Base-by-base conservation (phyloP, 2,113 vertebrate species). In the Syngnathoides biaculeatus region DNA sequence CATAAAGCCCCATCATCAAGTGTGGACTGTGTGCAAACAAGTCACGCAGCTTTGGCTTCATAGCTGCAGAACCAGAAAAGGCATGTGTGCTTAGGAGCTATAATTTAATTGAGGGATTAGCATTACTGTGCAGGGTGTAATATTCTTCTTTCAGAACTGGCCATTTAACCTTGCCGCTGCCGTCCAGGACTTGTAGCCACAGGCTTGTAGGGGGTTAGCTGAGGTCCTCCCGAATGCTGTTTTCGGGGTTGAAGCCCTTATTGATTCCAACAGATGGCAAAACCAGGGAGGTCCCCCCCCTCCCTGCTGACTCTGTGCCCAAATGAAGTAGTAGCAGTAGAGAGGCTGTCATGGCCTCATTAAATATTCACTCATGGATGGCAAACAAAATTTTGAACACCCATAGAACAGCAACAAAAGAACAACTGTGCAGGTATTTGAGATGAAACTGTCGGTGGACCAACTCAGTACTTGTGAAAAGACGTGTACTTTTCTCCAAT, bases 31-130 rank as follows among this genome's bases (percentile, higher is more conserved):
- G 80, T 56, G 81, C 80, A 75, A 86, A 88, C 82, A 84, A 77
- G 71, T 82, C 74, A 67, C 75, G 65, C 68, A 68, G 84, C 78
- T 83, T 85, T 71, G 69, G 71, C 77, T 80, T 79, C 15, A 26
- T 75, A 79, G 79, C 72, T 42, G 74, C 79, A 40, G 58, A 71
- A 50, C 77, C 76, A 74, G 81, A 78, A 85, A 83, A 73, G 75
- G 79, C 76, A 73, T 71, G 77, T 86, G 73, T 90, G 78, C 82
- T 88, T 77, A 47, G 77, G 82, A 77, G 80, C 71, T 87, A 68
- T 88, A 79, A 86, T 89, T 91, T 82, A 89, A 90, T 88, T 88
- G 89, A 86, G 79, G 89, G 89, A 90, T 90, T 89, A 91, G 80
- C 84, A 81, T 84, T 84, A 77, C 75, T 75, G 84, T 83, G 79